A percentile compares a stretch with the other conserved stretches of the same genome.
Conservation (phyloP, 2,797 vertebrate species). For the Lates japonicus region DNA sequence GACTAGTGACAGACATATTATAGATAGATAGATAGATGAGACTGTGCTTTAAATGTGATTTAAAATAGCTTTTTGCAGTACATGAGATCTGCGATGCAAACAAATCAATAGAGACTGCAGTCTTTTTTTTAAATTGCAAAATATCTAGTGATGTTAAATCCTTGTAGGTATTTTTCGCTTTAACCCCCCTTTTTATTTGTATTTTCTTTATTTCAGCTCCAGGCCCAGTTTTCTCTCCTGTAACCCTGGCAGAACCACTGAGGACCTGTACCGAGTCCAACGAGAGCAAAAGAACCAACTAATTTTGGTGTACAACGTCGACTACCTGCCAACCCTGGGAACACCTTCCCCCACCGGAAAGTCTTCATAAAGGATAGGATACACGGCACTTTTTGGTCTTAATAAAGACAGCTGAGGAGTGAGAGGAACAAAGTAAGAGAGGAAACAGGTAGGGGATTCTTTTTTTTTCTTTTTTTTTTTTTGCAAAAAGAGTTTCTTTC, state of each 20-base stretch:
- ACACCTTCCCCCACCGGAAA: slow-evolving; percentile 25
- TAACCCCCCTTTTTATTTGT: background rate
- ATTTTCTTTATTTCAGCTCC: slow-evolving; percentile 32
- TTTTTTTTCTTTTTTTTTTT: too few relatives aligned
- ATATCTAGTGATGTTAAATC: background rate
- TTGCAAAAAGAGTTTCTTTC: background rate
- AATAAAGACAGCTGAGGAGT: slow-evolving; percentile 10
- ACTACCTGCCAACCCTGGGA: background rate
- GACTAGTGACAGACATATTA: background rate
- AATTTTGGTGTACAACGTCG: background rate
- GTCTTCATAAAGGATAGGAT: slow-evolving; percentile 47
- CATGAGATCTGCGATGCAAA: background rate
- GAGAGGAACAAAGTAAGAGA: background rate
- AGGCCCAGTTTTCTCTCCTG: background rate
- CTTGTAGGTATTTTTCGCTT: background rate
- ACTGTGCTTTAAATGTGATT: background rate
- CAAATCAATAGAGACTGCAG: background rate
- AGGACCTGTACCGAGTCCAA: background rate
- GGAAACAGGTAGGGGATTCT: slow-evolving; percentile 54
- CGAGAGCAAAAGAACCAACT: slow-evolving; percentile 5
- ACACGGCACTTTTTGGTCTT: slow-evolving; percentile 17
- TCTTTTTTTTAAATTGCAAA: background rate
- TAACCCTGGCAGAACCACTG: background rate
- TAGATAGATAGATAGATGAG: background rate
- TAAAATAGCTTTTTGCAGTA: background rate